Evolutionary conservation across 35 echinoderm and acorn worm species (phyloP).

Genomic region (Stichopus chloronotus): DNA sequence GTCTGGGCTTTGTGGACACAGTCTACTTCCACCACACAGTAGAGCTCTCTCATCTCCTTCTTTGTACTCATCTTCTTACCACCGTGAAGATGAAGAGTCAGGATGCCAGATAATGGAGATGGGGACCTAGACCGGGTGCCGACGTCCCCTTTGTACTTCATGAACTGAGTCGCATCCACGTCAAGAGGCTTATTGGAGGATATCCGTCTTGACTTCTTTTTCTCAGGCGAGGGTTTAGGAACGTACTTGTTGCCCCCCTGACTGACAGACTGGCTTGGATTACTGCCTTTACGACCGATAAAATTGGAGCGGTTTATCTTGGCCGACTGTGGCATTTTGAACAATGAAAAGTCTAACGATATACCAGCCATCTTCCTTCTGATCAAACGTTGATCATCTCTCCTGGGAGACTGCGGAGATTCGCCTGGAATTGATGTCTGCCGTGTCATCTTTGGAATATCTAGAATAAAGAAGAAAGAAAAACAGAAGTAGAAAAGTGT

Average conservation of each 20-base stretch:
- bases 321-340: slow-evolving; percentile 50
- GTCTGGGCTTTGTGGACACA: slow-evolving; percentile 96
- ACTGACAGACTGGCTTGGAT: slow-evolving; percentile 32
- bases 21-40: slow-evolving; percentile 94
- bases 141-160: slow-evolving; percentile 87
- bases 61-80: slow-evolving; percentile 85
- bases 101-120: slow-evolving; percentile 84
- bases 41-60: slow-evolving; percentile 84
- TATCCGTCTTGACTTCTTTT: slow-evolving; percentile 69
- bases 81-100: slow-evolving; percentile 84
- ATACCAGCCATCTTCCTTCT: slow-evolving; percentile 52
- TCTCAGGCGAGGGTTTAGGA: slow-evolving; percentile 87
- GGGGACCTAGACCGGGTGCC: slow-evolving; percentile 58
- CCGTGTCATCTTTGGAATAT: slow-evolving; percentile 55
- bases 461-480: slow-evolving; percentile 19
- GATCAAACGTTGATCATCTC: slow-evolving; percentile 37
- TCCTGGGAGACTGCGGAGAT: slow-evolving; percentile 47
- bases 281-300: slow-evolving; percentile 49
- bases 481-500: background rate
- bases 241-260: slow-evolving; percentile 67
- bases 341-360: slow-evolving; percentile 51
- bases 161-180: slow-evolving; percentile 86
- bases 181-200: slow-evolving; percentile 87
- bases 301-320: slow-evolving; percentile 55
- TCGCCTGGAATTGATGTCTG: slow-evolving; percentile 52